Evolutionary conservation across 2,797 vertebrate genomes (phyloP).

Genomic region (Sparus aurata): DNA sequence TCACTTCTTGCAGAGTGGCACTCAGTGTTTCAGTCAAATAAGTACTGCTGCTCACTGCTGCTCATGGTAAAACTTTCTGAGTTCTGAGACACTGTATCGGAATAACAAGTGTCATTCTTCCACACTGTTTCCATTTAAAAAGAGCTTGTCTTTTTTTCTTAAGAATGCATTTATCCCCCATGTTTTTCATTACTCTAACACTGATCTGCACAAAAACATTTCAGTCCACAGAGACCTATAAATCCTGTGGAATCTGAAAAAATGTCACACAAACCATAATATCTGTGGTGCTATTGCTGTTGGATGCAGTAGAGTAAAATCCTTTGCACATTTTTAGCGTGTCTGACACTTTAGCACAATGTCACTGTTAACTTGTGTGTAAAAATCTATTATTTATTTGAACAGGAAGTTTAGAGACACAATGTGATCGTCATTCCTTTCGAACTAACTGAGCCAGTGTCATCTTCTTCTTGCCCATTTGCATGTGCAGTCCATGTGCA

Average conservation of each 20-base stretch:
- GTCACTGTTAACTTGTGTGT: not conserved
- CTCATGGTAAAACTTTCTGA: slow-evolving; percentile 20
- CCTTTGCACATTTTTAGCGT: not conserved
- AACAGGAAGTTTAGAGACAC: not conserved
- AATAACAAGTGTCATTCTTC: not conserved
- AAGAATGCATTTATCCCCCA: not conserved
- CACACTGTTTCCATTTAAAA: not conserved
- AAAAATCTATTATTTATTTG: not conserved
- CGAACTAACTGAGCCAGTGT: not conserved
- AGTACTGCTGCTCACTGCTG: slow-evolving; percentile 18
- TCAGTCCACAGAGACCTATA: slow-evolving; percentile 19
- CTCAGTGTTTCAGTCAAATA: slow-evolving; percentile 9
- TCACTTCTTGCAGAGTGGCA: not conserved
- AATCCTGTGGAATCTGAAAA: slow-evolving; percentile 26
- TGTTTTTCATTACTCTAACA: slow-evolving; percentile 35
- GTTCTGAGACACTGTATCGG: not conserved
- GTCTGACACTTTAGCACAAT: not conserved
- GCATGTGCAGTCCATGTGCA: not conserved
- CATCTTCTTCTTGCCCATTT: not conserved
- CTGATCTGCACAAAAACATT: slow-evolving; percentile 15
- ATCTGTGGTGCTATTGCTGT: not conserved
- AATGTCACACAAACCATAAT: slow-evolving; percentile 30
- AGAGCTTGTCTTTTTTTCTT: not conserved
- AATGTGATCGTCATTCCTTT: not conserved
- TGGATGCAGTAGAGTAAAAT: not conserved